Base-by-base conservation (phyloP, 2,797 vertebrate genomes). In the Micropoecilia bifurca region DNA sequence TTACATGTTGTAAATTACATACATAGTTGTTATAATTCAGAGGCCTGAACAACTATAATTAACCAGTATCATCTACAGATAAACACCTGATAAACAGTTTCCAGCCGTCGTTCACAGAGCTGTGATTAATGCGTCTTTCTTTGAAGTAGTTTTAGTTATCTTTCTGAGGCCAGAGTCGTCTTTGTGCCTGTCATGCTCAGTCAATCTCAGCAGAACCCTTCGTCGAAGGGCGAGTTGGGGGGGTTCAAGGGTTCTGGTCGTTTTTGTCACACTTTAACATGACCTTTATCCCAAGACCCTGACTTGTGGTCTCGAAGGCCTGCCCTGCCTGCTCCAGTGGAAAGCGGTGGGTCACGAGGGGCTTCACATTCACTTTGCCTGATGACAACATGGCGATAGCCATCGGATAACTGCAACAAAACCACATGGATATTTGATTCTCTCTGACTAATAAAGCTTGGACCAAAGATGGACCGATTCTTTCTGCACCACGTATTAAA, bases 191-290 rank as follows among this genome's bases (percentile, higher is more conserved):
- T 83, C 69, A 46, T 0, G 71, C 33, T 22, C 61, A 66, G 80
- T 75, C 0, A 0, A 81, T 50, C 72, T 79, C 77, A 59, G 28
- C 46, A 5, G 13, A 28, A 73, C 73, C 68, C 71, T 79, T 78
- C 30, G 1, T 53, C 63, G 50, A 63, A n/a, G 55, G 39, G 39
- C 59, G 36, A 4, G n/a, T n/a, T n/a, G 1, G 28, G 61, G 46
- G 55, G 48, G 22, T 77, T 98, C 91, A 99, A 43, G 97, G 97
- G 78, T 90, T 96, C 87, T 97, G 96, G 92, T 99, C 97, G 0
- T 80, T 94, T 87, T 96, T 93, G 93, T 99, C 97, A 88, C 99
- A 99, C 90, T 99, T 99, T 78, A 99, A 95, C 97, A 99, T 99
- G 91, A 99, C 96, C 94, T 99, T 99, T 79, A 99, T 87, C 45